Evolutionary conservation across 2,888 invertebrate species (phyloP), one percentile per base, ranked within the genome.

Genomic region (Lochmaea capreae): DNA sequence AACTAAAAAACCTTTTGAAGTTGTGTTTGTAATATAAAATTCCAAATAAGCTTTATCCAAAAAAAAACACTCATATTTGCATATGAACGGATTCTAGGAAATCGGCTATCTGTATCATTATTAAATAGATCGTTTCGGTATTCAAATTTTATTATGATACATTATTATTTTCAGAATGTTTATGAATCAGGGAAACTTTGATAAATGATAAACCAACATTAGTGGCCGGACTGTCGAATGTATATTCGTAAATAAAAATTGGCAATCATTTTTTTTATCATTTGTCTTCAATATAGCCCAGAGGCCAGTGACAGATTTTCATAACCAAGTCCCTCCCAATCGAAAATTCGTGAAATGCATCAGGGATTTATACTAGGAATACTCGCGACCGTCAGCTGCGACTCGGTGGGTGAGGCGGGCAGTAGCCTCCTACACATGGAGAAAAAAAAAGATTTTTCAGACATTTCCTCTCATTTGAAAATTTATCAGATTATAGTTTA

Each of bases 1-100:
- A 59, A 62, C 62, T 18, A 43, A 62, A 59, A 62, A 62, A 62
- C 16, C 62, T 62, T 62, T 62, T 62, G 62, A 62, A 11, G 62
- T 43, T 62, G 12, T 42, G 61, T 61, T 16, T n/a, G 42, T 4
- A 42, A 62, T 43, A 43, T 62, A 42, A 26, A 62, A 62, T 62
- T 62, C 18, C 18, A 62, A 62, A 62, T 42, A 62, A 62, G 42
- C 42, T 62, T 62, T 62, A 39, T 61, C 39, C 14, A 61, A 61
- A 61, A 61, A 61, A 59, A 59, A 59, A 33, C 22, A 61, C 61
- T 62, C 16, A 11, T 62, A 62, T 62, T 62, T 62, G 62, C 62
- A 62, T 62, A 62, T 62, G 18, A 33, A 61, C n/a, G 61, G n/a
- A 61, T 61, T 61, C 61, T 61, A 39, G 43, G 42, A 43, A 62